A percentile compares a stretch with the other conserved stretches of the same genome.
Evolutionary conservation across 2,113 vertebrate genomes (phyloP).

Genomic region (Epinephelus lanceolatus): DNA sequence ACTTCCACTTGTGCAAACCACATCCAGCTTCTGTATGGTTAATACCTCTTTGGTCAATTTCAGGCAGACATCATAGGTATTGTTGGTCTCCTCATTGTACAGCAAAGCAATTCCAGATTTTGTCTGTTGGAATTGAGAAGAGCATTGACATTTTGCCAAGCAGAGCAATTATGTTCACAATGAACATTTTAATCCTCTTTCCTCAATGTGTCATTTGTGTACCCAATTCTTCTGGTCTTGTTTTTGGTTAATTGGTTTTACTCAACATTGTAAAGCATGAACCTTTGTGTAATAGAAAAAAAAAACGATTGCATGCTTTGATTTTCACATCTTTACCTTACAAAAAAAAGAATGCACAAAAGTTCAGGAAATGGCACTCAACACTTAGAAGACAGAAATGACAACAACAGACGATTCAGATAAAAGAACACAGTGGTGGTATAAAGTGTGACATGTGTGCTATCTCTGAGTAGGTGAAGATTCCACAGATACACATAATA

Average conservation of each 20-base stretch:
- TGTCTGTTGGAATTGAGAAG: constrained; percentile 84
- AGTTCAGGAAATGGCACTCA: background rate
- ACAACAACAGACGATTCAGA: background rate
- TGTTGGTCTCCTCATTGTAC: constrained; percentile 88
- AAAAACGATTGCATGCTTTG: background rate
- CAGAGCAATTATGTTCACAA: constrained; percentile 70
- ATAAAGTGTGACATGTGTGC: too few species aligned
- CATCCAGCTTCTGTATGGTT: constrained; percentile 94
- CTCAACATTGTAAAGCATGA: constrained; percentile 30
- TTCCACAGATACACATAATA: constrained; percentile 10
- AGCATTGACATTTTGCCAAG: constrained; percentile 66
- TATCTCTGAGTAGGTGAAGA: background rate
- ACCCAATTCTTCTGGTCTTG: constrained; percentile 16
- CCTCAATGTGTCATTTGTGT: constrained; percentile 42
- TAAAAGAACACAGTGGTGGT: background rate
- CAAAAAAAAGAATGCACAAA: constrained; percentile 10
- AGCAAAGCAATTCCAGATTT: constrained; percentile 91
- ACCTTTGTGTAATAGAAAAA: constrained; percentile 22
- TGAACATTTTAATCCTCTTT: constrained; percentile 67
- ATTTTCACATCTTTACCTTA: constrained; percentile 1
- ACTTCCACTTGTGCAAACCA: constrained; percentile 88
- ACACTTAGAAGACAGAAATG: constrained; percentile 16
- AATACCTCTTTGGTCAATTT: constrained; percentile 91
- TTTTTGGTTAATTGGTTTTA: constrained; percentile 62
- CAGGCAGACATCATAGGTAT: constrained; percentile 91